These are phyloP conservation scores for Beaufortia kweichowensis DNA, from an alignment of 2,113 vertebrate genomes.

Conservation along the genomic window DNA sequence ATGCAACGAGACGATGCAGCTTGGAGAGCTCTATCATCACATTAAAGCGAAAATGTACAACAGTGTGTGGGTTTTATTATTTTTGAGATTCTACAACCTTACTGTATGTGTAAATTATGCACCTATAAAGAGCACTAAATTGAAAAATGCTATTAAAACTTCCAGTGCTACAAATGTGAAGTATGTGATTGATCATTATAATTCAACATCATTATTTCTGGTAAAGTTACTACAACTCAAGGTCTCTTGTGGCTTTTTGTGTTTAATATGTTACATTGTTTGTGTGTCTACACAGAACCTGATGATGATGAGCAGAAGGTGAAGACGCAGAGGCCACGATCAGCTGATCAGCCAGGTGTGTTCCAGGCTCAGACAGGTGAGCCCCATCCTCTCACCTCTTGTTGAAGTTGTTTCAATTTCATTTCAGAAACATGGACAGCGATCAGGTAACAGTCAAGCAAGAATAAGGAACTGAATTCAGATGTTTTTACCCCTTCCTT, in stretches of 20 bases:
- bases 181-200: too few relatives aligned
- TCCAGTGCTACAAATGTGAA: too few relatives aligned
- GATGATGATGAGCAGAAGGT: slow-evolving; percentile 94
- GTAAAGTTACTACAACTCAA: background rate
- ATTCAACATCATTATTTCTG: too few relatives aligned
- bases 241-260: background rate
- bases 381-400: slow-evolving; percentile 51
- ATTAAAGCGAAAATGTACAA: too few relatives aligned
- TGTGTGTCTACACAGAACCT: slow-evolving; percentile 74
- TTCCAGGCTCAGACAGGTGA: slow-evolving; percentile 99
- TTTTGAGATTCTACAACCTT: too few relatives aligned
- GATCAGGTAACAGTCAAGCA: background rate
- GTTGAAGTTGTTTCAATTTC: background rate
- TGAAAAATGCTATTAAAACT: too few relatives aligned
- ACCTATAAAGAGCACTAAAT: too few relatives aligned
- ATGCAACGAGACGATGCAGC: too few relatives aligned
- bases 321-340: slow-evolving; percentile 95
- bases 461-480: too few relatives aligned
- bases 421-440: slow-evolving; percentile 3
- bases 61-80: too few relatives aligned
- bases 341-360: slow-evolving; percentile 93
- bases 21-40: too few relatives aligned
- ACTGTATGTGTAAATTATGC: too few relatives aligned
- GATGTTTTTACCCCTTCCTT: background rate
- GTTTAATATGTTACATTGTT: slow-evolving; percentile 13